Percentiles rank a stretch among this genome's conserved stretches.
Evolutionary conservation across 1,140 invertebrate species (phyloP).

Genomic region (Pogonomyrmex californicus): DNA sequence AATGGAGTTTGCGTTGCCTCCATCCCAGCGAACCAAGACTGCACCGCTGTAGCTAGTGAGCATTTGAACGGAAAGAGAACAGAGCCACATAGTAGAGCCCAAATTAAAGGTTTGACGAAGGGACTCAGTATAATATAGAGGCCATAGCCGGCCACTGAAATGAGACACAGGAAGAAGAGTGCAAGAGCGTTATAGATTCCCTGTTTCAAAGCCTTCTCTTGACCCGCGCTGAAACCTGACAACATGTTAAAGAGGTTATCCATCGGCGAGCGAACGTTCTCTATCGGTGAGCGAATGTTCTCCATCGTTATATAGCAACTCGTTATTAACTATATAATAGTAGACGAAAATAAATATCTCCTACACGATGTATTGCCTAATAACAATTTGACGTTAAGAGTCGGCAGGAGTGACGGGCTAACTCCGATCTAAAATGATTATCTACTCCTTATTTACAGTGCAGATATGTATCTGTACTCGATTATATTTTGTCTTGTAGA

Average conservation of each 20-base stretch:
- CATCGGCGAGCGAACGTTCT: constrained; percentile 80
- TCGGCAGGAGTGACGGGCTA: no score
- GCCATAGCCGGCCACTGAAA: constrained; percentile 91
- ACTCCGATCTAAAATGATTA: no score
- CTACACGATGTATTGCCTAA: background rate
- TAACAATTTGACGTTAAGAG: no score
- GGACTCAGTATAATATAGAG: constrained; percentile 95
- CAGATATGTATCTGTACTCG: no score
- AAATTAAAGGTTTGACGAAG: constrained; percentile 96
- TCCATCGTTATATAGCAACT: constrained; percentile 66
- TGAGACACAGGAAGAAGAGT: constrained; percentile 90
- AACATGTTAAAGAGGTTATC: constrained; percentile 85
- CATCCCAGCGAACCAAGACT: constrained; percentile 91
- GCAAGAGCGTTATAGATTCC: constrained; percentile 95
- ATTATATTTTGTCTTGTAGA: no score
- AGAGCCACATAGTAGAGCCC: constrained; percentile 97
- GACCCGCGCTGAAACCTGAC: constrained; percentile 81
- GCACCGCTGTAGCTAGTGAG: constrained; percentile 90
- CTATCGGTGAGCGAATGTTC: constrained; percentile 77
- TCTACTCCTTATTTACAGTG: no score
- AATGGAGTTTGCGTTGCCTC: constrained; percentile 89
- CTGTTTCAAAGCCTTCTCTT: constrained; percentile 95
- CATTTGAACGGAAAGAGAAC: constrained; percentile 96
- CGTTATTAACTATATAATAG: constrained; percentile 66
- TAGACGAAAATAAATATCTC: background rate